Base-by-base conservation (phyloP, 2,797 vertebrate genomes). In the Dermochelys coriacea region DNA sequence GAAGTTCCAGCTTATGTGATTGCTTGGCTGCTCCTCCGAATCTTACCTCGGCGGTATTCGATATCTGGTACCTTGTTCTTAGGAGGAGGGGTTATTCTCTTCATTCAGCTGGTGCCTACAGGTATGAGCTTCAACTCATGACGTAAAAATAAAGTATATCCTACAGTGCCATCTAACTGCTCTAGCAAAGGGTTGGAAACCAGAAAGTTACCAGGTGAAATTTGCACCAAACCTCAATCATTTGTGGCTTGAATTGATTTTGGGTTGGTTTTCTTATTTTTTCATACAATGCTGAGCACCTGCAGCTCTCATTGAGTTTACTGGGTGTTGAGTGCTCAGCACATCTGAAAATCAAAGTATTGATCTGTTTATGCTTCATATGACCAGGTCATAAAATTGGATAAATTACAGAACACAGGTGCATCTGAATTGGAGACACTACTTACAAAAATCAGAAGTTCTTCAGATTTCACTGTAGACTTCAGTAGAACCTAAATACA, bases 1-100 rank as follows among this genome's bases (percentile, higher is more conserved):
- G 99, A 99, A 95, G 97, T 99, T 12, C 99, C 99, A 1, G 99
- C 99, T 3, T 99, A 99, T 5, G 23, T 97, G 75, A 95, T 98
- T 16, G 98, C 99, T 19, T 99, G 99, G 99, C 95, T 98, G 15
- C 97, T 99, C 83, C 99, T 99, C 34, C 98, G 98, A 88, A 98
- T 87, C 89, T 97, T 98, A n/a, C 98, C 98, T 34, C 98, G 99
- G 31, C 98, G 99, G 31, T 98, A 98, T 81, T 98, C 98, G 61
- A 96, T 99, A 21, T 98, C 98, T 31, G 97, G 97, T 54, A 97
- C 97, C 1, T 97, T 99, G 10, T 96, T 98, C n/a, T 80, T 98
- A 6, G 99, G 98, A 52, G 99, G 99, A 95, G 41, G 98, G 3
- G 98, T 99, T 54, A 97, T 99, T 34, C 98, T 99, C 80, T 96